Evolutionary conservation across 2,797 vertebrate species (phyloP), one percentile per base, ranked within the genome.

Genomic region (Arremon brunneinucha): DNA sequence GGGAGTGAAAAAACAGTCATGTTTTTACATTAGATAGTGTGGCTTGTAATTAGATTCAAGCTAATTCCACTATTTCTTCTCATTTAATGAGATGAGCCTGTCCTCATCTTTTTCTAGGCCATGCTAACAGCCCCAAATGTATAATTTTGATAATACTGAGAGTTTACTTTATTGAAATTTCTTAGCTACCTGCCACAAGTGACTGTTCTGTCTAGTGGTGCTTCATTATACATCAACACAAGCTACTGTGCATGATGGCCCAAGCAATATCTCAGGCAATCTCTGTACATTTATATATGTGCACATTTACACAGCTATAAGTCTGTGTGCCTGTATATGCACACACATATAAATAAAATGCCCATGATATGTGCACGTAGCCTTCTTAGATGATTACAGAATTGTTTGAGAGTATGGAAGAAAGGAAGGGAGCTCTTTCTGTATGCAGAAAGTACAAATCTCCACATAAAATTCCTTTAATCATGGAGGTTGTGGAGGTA

Each of bases 21-120:
- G 99, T 99, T 99, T 99, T 99, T 99, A 99, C 99, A 99, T 99
- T 99, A 99, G 99, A 99, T 99, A 99, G 99, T 98, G 99, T 98
- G 99, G 99, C 98, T 99, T 99, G 99, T 99, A 99, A 99, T 99
- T 99, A 99, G 99, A 99, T 99, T 99, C 99, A 98, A 98, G 99
- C 99, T 99, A 99, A 99, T 99, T 99, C 99, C 99, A 99, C 99
- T 99, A 99, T 99, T 99, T 99, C 98, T 98, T 99, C 98, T 99
- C 98, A 98, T 98, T 99, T 99, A 99, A 99, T 99, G 99, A 99
- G 99, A 99, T 98, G 98, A 98, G 98, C 98, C 98, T 98, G 98
- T 99, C 98, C 98, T 99, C 98, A 98, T 98, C 98, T 98, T 98
- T 98, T 98, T 98, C 98, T 98, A 97, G 98, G 98, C 98, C 98